Base-by-base conservation (phyloP, 2,888 invertebrate species). In the Euplexia lucipara region DNA sequence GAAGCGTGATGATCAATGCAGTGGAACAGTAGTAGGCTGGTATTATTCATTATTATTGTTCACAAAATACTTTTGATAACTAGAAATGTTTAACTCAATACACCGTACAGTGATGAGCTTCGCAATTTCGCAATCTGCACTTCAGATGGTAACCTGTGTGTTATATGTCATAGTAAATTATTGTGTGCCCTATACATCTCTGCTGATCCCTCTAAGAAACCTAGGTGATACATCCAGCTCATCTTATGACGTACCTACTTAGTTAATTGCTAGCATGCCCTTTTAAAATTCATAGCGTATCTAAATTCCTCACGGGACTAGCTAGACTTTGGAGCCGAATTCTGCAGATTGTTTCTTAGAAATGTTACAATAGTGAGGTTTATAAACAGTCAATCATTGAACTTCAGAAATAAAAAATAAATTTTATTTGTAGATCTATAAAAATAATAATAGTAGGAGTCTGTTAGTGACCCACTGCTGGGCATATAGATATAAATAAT, bases 231-330 rank as follows among this genome's bases (percentile, higher is more conserved):
- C 16, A 44, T 34, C 18, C n/a, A 41, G 16, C 7, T 35, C 35
- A 68, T 41, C 16, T 42, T 37, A 20, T 39, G 39, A 14, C 18
- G 20, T 26, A 35, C 10, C 22, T 16, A 39, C 10, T 32, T 16
- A 39, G 20, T 73, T 69, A 73, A 51, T 70, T 64, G 49, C 54
- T 30, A 18, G 22, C 18, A n/a, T 56, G 67, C 73, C 73, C 73
- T 73, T 70, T 66, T 30, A 18, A 22, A 66, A 73, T 56, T 30
- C 30, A 34, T 45, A 73, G 9, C 22, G 18, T 30, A 18, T 6
- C n/a, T 20, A 30, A 34, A 73, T 73, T 73, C 56, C 56, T 44
- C 3, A 8, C 10, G 16, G n/a, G 7, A 10, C n/a, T n/a, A n/a
- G 35, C 16, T 12, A 42, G 51, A 32, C n/a, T 32, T 47, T 2